Evolutionary conservation across 2,888 invertebrate genomes (phyloP), one percentile per base, ranked within the genome.

Genomic region (Amphipyra berbera): DNA sequence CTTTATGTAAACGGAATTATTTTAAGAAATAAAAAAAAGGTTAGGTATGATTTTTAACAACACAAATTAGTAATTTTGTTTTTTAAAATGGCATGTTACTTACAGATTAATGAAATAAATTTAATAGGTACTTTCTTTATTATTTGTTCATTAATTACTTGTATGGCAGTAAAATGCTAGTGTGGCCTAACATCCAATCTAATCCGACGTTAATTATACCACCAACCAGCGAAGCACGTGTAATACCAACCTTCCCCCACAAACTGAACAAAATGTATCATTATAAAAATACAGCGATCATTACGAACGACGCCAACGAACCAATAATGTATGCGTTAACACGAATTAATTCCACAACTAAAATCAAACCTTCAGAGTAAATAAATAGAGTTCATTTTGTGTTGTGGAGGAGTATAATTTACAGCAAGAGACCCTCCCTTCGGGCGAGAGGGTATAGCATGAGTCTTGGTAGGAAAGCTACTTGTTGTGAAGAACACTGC

Each of bases 401-500:
- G 21, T 58, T 38, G 48, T 61, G 48, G 58, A 66, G 64, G 65
- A 76, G 78, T 76, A 76, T 85, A 82, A 83, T 84, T 83, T 78
- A 61, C 70, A 78, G 67, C 63, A 53, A 58, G 70, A 77, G 63
- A 61, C 59, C 67, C 73, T 79, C 77, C 77, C 72, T 56, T 55
- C 53, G 45, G 59, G 58, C 50, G 69, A 68, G 68, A 50, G 63
- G 62, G 65, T 61, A 68, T 49, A 33, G 69, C 66, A 66, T 78
- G 81, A 80, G 64, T 67, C 71, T 73, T 71, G 76, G 73, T 77
- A 76, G 87, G 82, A 85, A 85, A 84, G 88, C 87, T 87, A 87
- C 90, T 91, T 82, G 86, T 83, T 56, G 68, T 76, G 66, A 76
- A 78, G 84, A 85, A 85, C 87, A 82, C 86, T 82, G 90, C 89